phyloP scores from a whole-genome alignment of 2,113 vertebrate genomes.

The Ahaetulla prasina region DNA sequence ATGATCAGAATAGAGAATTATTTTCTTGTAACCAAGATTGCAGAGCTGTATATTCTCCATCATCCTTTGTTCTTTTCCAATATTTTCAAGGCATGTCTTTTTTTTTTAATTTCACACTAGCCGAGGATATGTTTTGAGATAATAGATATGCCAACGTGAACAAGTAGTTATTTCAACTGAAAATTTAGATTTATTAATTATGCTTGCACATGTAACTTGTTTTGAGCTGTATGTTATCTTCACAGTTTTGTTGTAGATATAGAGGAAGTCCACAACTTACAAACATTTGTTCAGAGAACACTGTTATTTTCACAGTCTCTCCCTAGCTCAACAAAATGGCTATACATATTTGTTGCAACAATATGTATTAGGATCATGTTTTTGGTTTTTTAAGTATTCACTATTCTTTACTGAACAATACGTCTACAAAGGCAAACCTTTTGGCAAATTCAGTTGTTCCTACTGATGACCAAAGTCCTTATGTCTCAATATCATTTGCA shows the following conservation, averaged over 20 bases:
- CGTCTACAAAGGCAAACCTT: background rate
- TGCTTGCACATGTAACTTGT: background rate
- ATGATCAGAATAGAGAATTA: background rate
- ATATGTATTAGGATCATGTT: background rate
- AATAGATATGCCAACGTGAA: background rate
- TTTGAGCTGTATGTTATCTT: background rate
- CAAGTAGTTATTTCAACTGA: background rate
- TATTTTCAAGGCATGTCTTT: background rate
- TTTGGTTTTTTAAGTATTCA: background rate
- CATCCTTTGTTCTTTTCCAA: background rate
- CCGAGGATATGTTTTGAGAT: background rate
- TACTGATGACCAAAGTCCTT: background rate
- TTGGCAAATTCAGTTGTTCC: background rate
- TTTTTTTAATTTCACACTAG: background rate
- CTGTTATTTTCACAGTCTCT: background rate
- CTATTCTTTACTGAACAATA: background rate
- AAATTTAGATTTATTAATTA: background rate
- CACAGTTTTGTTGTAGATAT: background rate
- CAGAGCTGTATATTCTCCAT: background rate
- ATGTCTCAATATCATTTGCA: background rate
- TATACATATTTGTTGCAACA: background rate
- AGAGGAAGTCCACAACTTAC: background rate
- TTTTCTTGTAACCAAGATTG: background rate
- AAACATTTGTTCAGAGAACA: background rate
- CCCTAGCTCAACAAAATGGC: background rate